Base-by-base conservation (phyloP, 2,888 invertebrate genomes). In the Netelia melanura region DNA sequence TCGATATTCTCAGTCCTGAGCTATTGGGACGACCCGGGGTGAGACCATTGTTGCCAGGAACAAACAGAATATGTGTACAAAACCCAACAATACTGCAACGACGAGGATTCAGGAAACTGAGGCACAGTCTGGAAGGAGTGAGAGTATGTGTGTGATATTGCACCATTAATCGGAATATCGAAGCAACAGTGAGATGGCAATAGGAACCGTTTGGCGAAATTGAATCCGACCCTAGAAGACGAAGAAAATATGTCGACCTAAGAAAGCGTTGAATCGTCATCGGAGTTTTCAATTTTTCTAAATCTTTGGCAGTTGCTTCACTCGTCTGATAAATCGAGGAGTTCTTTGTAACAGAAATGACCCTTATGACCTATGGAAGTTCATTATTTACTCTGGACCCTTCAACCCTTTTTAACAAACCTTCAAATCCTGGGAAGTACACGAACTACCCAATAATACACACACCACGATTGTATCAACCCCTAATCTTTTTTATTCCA, bases 1-100 rank as follows among this genome's bases (percentile, higher is more conserved):
- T 85, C 85, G 58, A 85, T 85, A 81, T 78, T 58, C 82, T 65
- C 64, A 52, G 23, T 68, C 43, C 74, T 67, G 72, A 44, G 68
- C 75, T 82, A 61, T 80, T 58, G 17, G 58, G 58, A 8, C 58
- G 58, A 58, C 17, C 58, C 17, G 58, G 58, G 10, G 58, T 21
- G 58, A 58, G 58, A 8, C 21, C 21, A 58, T 58, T 58, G 58
- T 58, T 17, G 48, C 21, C 58, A 58, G 14, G 68, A 81, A 74
- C 70, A 67, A 74, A 78, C 62, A 56, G 56, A 65, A 70, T 48
- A 48, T 48, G 48, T 70, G 25, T 74, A 61, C 30, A 75, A 68
- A 71, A 70, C 65, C 64, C 56, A 30, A 70, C 74, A 23, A 68
- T 11, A 38, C 68, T 23, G 43, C 54, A n/a, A 23, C 8, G 21